Base-by-base conservation (phyloP, 2,113 vertebrate species). In the Gymnarchus niloticus region DNA sequence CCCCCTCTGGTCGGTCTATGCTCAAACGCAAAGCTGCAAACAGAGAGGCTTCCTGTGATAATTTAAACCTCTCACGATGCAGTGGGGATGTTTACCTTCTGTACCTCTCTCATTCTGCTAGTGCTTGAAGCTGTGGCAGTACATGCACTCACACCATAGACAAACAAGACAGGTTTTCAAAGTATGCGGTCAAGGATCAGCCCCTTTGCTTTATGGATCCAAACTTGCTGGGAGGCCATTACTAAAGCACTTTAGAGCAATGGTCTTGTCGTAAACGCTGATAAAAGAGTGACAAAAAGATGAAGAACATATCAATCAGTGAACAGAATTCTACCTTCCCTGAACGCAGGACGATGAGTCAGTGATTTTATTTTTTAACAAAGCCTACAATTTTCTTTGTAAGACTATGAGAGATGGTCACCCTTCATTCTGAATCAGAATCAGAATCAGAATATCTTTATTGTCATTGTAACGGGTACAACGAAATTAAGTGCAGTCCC, bases 271-370 rank as follows among this genome's bases (percentile, higher is more conserved):
- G 19, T 49, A 46, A 28, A 28, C n/a, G 6, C 76, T 78, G 44
- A 78, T 46, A 23, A n/a, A 54, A 28, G 44, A 21, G 12, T 28
- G 25, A 46, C 46, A 28, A 46, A 28, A 81, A 28, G n/a, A 49
- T 81, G 23, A 44, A 81, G 49, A 51, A 33, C 49, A 10, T 78
- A 78, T 81, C 49, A 28, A 81, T 81, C 78, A 78, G n/a, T 52
- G 44, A 9, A 8, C 25, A 52, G n/a, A 52, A 25, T 28, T 52
- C n/a, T 14, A 54, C 78, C n/a, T 37, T 54, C 51, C 80, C 2
- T 54, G 49, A n/a, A 17, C 33, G 37, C 51, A 82, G 6, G 56
- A 19, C 1, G 28, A 19, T 37, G 51, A 54, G 48, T 82, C 80
- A 41, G 80, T 51, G 17, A 33, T 54, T 82, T 78, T 48, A 48